phyloP scores from a whole-genome alignment of 1,140 invertebrate genomes.

The Belonocnema kinseyi region DNA sequence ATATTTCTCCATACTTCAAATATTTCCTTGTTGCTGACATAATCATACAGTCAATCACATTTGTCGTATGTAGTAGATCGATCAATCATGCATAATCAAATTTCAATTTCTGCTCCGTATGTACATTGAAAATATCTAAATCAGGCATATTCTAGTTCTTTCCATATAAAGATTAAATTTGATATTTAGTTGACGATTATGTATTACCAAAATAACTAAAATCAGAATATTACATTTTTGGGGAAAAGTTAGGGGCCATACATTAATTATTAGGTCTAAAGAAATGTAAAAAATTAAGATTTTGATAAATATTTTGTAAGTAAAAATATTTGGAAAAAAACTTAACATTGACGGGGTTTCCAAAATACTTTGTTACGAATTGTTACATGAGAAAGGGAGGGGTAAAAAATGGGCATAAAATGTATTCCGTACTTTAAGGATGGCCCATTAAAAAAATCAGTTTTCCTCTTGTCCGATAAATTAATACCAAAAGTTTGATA shows the following conservation, averaged over 20 bases:
- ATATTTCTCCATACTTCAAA: neutral
- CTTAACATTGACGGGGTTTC: accelerated
- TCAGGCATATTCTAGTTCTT: neutral
- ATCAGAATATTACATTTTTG: neutral
- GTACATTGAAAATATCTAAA: slow-evolving; percentile 1
- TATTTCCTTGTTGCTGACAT: neutral
- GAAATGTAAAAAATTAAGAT: no score
- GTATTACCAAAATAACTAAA: slow-evolving; percentile 10
- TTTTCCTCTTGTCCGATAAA: no score
- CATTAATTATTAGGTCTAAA: no score
- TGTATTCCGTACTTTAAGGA: no score
- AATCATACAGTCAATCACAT: slow-evolving; percentile 29
- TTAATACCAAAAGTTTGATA: no score
- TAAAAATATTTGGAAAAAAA: no score
- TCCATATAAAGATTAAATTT: neutral
- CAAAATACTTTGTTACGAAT: no score
- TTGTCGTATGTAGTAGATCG: slow-evolving; percentile 7
- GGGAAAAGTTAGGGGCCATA: neutral
- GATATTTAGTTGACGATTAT: slow-evolving; percentile 5
- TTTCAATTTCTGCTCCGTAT: neutral
- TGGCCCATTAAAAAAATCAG: no score
- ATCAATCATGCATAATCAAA: slow-evolving; percentile 29
- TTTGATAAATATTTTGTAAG: no score
- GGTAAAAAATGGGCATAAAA: no score
- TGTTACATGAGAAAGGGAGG: no score